These are phyloP conservation scores for Orius laevigatus DNA, from an alignment of 1,140 invertebrate genomes.

Conservation along the genomic window DNA sequence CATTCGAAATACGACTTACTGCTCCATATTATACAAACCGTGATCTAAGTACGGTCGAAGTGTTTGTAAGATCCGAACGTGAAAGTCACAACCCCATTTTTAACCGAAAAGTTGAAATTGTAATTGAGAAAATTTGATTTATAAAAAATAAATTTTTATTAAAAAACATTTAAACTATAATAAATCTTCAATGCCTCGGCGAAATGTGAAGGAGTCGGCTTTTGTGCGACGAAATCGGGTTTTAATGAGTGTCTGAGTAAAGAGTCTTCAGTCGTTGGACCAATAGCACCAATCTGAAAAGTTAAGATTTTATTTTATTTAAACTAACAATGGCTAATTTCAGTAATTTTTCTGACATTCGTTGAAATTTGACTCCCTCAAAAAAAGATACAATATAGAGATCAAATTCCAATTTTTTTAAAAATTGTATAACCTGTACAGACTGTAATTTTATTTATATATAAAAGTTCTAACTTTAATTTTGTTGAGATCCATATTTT, in stretches of 20 bases:
- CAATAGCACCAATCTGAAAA: constrained; percentile 8
- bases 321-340: not conserved
- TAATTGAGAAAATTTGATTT: no score
- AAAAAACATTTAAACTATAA: no score
- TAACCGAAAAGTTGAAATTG: no score
- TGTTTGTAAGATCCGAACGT: no score
- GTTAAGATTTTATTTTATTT: not conserved
- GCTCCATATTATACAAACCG: no score
- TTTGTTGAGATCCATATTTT: not conserved
- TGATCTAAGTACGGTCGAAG: no score
- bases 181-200: not conserved
- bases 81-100: no score
- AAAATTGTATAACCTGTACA: not conserved
- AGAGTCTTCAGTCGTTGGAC: constrained; percentile 7
- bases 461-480: not conserved
- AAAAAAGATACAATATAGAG: not conserved
- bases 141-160: no score
- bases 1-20: no score
- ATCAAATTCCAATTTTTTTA: not conserved
- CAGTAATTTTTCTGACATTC: not conserved
- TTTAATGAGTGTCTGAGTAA: not conserved
- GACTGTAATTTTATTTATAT: not conserved
- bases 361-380: not conserved
- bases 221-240: constrained; percentile 1
- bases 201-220: constrained; percentile 7